phyloP scores from a whole-genome alignment of 2,113 vertebrate species.

The Emberiza fucata region DNA sequence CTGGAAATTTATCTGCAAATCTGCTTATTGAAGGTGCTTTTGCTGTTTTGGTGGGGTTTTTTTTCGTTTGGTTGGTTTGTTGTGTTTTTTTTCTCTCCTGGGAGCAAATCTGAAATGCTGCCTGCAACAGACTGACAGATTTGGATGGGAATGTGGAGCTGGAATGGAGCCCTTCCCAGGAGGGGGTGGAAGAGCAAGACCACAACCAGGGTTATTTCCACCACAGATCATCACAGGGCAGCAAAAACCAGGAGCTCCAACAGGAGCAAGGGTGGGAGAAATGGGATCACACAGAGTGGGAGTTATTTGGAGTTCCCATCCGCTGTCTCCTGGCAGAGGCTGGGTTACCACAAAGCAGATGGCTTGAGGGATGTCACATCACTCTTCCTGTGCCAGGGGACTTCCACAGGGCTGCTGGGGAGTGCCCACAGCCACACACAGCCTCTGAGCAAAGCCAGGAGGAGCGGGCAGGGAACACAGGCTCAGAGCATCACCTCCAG shows the following conservation, averaged over 20 bases:
- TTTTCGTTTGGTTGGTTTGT: no score
- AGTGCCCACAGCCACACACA: neutral
- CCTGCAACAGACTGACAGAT: neutral
- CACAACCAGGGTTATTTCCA: neutral
- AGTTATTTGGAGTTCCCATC: neutral
- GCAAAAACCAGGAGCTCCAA: neutral
- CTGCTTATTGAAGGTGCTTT: neutral
- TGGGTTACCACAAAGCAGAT: neutral
- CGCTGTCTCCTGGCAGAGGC: constrained; percentile 10
- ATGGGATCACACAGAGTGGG: neutral
- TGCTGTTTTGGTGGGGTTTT: neutral
- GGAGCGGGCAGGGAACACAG: neutral
- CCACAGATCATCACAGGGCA: neutral
- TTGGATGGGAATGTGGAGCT: neutral
- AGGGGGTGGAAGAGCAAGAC: neutral
- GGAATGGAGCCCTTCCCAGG: neutral
- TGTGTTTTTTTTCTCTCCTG: neutral
- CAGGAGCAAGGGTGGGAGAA: neutral
- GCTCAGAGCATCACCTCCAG: neutral
- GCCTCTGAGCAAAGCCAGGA: neutral
- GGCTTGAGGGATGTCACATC: neutral
- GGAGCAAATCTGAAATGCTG: neutral
- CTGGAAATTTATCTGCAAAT: neutral
- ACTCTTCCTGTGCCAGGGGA: constrained; percentile 41
- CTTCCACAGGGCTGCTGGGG: constrained; percentile 22